A percentile compares a stretch with the other conserved stretches of the same genome.
These are phyloP conservation scores for Euclidia mi DNA, from an alignment of 2,888 invertebrate genomes.

Conservation along the genomic window DNA sequence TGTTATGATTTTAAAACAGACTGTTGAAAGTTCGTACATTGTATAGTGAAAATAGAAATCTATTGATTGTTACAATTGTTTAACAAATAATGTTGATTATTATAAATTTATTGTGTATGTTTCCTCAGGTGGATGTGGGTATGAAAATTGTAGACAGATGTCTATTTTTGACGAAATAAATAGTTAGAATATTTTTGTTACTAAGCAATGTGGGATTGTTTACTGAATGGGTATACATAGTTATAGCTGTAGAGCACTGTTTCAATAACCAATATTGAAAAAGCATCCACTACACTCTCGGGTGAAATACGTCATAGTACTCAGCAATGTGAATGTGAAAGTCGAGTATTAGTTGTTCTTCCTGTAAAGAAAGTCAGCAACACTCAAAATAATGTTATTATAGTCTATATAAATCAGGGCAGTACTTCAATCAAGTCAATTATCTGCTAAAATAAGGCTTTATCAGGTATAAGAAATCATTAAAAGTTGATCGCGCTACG, in stretches of 20 bases:
- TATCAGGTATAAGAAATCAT: too few relatives aligned
- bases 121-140: constrained; percentile 83
- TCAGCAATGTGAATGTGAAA: too few relatives aligned
- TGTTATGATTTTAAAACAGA: constrained; percentile 70
- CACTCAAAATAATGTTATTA: too few relatives aligned
- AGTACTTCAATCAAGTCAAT: too few relatives aligned
- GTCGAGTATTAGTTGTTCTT: too few relatives aligned
- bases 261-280: constrained; percentile 76
- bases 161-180: constrained; percentile 87
- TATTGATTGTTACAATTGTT: constrained; percentile 88
- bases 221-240: constrained; percentile 79
- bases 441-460: too few relatives aligned
- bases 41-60: constrained; percentile 81
- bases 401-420: too few relatives aligned
- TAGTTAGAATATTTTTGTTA: constrained; percentile 86
- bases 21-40: constrained; percentile 83
- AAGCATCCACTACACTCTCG: not conserved
- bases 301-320: not conserved
- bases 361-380: too few relatives aligned
- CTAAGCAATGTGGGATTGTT: constrained; percentile 83
- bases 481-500: too few relatives aligned
- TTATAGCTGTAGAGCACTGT: constrained; percentile 76
- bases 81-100: constrained; percentile 87
- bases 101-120: constrained; percentile 87
- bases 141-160: constrained; percentile 79